Conservation (phyloP, 2,797 vertebrate species). For the Fundulus diaphanus region DNA sequence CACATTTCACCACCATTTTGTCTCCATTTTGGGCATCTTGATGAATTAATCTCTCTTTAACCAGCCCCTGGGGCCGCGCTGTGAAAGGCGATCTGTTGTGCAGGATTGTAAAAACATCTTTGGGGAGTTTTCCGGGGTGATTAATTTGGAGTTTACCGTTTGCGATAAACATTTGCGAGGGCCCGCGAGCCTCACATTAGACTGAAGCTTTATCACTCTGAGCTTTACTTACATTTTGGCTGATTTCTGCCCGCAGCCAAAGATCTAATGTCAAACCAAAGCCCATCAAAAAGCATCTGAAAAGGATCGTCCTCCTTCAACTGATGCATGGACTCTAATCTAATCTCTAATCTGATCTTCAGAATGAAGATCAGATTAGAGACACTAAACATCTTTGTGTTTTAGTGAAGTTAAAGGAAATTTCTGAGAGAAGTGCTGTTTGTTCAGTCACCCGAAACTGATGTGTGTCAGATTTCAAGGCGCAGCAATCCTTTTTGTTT, state of each 20-base stretch:
- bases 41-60: conserved; percentile 35
- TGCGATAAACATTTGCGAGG: conserved; percentile 27
- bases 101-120: conserved; percentile 30
- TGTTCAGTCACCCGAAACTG: background rate
- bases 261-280: background rate
- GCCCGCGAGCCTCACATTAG: conserved; percentile 31
- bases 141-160: conserved; percentile 31
- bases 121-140: conserved; percentile 20
- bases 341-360: background rate
- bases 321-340: background rate
- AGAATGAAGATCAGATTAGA: too few species aligned
- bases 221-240: conserved; percentile 14
- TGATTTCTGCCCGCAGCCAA: background rate
- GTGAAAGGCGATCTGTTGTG: background rate
- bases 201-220: background rate
- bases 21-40: conserved; percentile 27
- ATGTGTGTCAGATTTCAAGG: background rate
- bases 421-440: background rate
- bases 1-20: background rate
- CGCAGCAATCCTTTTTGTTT: background rate
- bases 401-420: too few species aligned
- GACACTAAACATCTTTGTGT: too few species aligned
- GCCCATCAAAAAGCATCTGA: background rate
- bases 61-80: background rate
- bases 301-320: background rate